Conservation (phyloP, 2,113 vertebrate genomes). For the Halichoeres trimaculatus region DNA sequence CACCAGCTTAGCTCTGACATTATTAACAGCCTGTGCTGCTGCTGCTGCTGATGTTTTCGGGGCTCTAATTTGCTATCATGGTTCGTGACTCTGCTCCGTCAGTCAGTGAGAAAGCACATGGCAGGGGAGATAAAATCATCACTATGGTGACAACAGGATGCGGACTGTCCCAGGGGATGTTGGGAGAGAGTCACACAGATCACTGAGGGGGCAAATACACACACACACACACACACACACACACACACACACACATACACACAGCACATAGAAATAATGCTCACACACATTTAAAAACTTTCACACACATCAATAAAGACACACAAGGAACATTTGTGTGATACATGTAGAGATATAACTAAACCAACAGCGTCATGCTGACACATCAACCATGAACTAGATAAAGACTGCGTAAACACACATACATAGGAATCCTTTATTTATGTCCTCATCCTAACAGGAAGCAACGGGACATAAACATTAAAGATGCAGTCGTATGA, state of each 20-base stretch:
- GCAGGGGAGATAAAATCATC: constrained; percentile 77
- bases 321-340: neutral
- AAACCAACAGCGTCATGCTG: constrained; percentile 15
- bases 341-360: neutral
- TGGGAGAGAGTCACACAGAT: constrained; percentile 74
- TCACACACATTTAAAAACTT: constrained; percentile 33
- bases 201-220: constrained; percentile 36
- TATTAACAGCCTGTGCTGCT: constrained; percentile 37
- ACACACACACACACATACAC: constrained; percentile 45
- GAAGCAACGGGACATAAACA: constrained; percentile 77
- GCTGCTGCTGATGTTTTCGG: constrained; percentile 48
- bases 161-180: constrained; percentile 61
- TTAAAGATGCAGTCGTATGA: constrained; percentile 70
- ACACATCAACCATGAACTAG: neutral
- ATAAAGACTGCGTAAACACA: constrained; percentile 2
- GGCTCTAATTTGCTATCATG: constrained; percentile 53
- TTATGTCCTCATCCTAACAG: constrained; percentile 77
- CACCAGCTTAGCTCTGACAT: constrained; percentile 51
- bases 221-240: constrained; percentile 42
- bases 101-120: constrained; percentile 68
- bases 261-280: constrained; percentile 38
- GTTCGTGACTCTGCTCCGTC: constrained; percentile 57
- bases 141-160: constrained; percentile 81
- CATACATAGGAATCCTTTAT: constrained; percentile 67
- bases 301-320: constrained; percentile 10